Percentiles rank a stretch among this genome's conserved stretches.
These are phyloP conservation scores for Hiodon alosoides DNA, from an alignment of 2,113 vertebrate genomes.

Conservation along the genomic window DNA sequence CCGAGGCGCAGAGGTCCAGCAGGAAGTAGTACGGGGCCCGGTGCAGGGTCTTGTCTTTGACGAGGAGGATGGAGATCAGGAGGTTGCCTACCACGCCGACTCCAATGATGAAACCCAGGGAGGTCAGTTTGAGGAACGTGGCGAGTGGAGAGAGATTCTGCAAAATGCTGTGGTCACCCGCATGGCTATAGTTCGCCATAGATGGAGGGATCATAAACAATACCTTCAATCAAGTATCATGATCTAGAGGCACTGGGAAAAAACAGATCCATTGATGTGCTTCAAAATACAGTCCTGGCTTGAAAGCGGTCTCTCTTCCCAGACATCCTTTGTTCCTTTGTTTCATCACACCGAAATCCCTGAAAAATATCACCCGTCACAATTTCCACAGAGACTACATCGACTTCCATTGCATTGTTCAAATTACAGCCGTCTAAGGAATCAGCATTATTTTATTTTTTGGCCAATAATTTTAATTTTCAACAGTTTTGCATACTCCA, in stretches of 20 bases:
- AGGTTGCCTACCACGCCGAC: conserved; percentile 98
- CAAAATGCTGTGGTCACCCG: conserved; percentile 98
- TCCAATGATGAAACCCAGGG: conserved; percentile 97
- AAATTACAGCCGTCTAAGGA: conserved; percentile 25
- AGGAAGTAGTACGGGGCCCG: conserved; percentile 98
- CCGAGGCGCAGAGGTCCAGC: conserved; percentile 97
- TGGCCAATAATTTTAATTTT: conserved; percentile 34
- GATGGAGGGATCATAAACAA: conserved; percentile 95
- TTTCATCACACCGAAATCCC: conserved; percentile 71
- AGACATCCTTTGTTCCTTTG: conserved; percentile 80
- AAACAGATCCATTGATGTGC: conserved; percentile 94
- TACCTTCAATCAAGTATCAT: conserved; percentile 97
- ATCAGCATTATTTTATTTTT: conserved; percentile 28
- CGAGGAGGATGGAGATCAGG: conserved; percentile 98
- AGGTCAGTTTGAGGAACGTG: conserved; percentile 99
- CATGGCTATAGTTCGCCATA: conserved; percentile 99
- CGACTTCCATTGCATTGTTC: conserved; percentile 37
- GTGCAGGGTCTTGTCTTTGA: conserved; percentile 99
- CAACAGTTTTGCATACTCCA: conserved; percentile 28
- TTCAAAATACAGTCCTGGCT: conserved; percentile 92
- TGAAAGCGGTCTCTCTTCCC: conserved; percentile 75
- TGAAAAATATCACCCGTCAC: conserved; percentile 64
- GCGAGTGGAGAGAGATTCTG: conserved; percentile 98
- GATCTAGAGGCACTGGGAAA: conserved; percentile 87
- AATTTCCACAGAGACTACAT: conserved; percentile 47